These are phyloP conservation scores for Istiophorus platypterus DNA, from an alignment of 2,113 vertebrate genomes.

Conservation along the genomic window DNA sequence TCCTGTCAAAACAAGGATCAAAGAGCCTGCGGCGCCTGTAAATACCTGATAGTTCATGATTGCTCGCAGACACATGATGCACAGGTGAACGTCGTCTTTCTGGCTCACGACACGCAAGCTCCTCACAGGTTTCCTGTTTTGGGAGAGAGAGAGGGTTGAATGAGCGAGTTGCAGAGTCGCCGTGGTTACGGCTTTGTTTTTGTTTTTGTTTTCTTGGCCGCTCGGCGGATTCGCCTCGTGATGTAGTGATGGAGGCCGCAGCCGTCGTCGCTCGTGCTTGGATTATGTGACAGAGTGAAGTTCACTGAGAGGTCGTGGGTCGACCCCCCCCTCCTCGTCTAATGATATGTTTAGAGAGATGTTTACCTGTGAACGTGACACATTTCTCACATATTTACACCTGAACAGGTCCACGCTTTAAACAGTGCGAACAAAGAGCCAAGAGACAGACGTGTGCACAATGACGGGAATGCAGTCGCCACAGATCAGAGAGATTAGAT, in stretches of 20 bases:
- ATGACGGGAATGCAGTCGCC: slow-evolving; percentile 40
- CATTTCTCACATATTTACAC: neutral
- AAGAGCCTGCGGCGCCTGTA: neutral
- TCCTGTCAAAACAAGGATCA: neutral
- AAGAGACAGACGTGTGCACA: neutral
- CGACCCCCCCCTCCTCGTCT: too few species aligned
- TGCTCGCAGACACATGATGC: slow-evolving; percentile 96
- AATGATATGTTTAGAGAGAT: neutral
- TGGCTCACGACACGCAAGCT: slow-evolving; percentile 87
- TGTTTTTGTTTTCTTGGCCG: too few species aligned
- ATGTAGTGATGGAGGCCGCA: too few species aligned
- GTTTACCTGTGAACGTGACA: neutral
- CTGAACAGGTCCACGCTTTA: neutral
- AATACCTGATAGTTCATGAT: slow-evolving; percentile 99
- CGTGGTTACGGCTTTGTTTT: neutral
- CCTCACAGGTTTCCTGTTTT: slow-evolving; percentile 89
- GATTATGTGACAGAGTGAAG: too few species aligned
- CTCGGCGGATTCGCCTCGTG: too few species aligned
- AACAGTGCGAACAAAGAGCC: neutral
- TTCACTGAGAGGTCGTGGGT: too few species aligned
- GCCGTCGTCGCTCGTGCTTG: too few species aligned
- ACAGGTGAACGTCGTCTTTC: slow-evolving; percentile 95
- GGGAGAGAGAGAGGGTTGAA: slow-evolving; percentile 71
- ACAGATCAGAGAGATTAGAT: slow-evolving; percentile 17
- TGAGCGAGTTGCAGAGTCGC: slow-evolving; percentile 50